Conservation (phyloP, 2,888 invertebrate species). For the Euzophera pinguis region DNA sequence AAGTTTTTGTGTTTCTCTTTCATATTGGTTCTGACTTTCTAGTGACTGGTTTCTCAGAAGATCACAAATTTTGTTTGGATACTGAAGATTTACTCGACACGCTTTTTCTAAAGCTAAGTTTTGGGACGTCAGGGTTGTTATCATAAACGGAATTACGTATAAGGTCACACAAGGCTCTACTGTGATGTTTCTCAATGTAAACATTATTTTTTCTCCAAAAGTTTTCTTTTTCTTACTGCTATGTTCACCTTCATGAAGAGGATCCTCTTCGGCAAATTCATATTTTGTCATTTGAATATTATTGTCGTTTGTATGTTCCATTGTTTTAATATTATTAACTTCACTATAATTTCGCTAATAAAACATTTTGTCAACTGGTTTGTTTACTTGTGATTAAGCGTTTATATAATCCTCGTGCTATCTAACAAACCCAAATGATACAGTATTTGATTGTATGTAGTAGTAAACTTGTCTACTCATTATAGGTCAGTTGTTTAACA, state of each 20-base stretch:
- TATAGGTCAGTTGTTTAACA: no score
- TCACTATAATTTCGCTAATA: not conserved
- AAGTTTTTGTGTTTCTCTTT: conserved; percentile 80
- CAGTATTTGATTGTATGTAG: not conserved
- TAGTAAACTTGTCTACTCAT: no score
- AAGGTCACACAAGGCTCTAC: conserved; percentile 36
- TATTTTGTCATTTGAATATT: conserved; percentile 1
- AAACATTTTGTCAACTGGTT: not conserved
- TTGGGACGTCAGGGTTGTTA: conserved; percentile 84
- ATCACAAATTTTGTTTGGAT: conserved; percentile 82
- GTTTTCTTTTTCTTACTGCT: conserved; percentile 12
- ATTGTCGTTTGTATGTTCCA: not conserved
- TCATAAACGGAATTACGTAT: conserved; percentile 33
- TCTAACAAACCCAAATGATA: not conserved
- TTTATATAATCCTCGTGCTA: not conserved
- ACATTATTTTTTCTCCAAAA: conserved; percentile 10
- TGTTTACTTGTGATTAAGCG: not conserved
- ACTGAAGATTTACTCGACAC: conserved; percentile 85
- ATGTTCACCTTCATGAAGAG: conserved; percentile 14
- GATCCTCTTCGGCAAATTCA: conserved; percentile 25
- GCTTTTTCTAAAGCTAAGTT: conserved; percentile 89
- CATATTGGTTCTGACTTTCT: conserved; percentile 56
- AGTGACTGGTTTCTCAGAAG: conserved; percentile 83
- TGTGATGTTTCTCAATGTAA: conserved; percentile 25
- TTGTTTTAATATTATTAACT: not conserved